Conservation (phyloP, 2,113 vertebrate genomes). For the Canis aureus region DNA sequence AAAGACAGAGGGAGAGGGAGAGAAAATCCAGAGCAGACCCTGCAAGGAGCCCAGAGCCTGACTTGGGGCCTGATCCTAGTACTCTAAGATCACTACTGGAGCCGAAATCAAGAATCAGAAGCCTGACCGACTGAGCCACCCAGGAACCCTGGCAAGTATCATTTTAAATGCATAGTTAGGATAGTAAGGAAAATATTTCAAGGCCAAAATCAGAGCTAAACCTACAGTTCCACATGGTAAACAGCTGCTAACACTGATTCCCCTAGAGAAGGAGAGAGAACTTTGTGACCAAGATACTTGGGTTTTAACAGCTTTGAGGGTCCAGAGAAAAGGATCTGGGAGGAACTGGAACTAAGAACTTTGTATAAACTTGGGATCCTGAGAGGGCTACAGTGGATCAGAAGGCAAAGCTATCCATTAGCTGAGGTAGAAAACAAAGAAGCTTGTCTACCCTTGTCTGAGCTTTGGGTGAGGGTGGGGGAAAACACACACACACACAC, state of each 20-base stretch:
- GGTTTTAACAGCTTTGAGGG: not conserved
- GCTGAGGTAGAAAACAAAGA: not conserved
- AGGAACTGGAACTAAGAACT: slow-evolving; percentile 1
- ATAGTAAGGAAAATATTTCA: not conserved
- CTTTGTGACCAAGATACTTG: not conserved
- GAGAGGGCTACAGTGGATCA: not conserved
- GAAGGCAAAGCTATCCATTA: slow-evolving; percentile 37
- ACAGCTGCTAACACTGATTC: not conserved
- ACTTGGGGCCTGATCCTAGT: not conserved
- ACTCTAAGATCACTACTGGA: not conserved
- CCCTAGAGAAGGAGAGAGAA: not conserved
- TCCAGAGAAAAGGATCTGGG: not conserved
- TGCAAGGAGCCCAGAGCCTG: not conserved
- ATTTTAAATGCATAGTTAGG: not conserved
- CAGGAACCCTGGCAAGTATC: not conserved
- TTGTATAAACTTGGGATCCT: not conserved
- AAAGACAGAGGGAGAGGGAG: not conserved
- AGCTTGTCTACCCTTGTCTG: not conserved
- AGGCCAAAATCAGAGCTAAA: not conserved
- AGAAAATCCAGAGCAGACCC: not conserved
- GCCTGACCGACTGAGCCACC: not conserved
- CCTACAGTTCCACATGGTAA: not conserved
- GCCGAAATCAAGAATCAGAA: not conserved
- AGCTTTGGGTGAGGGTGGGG: not conserved
- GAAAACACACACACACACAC: not conserved